Conservation (phyloP, 2,888 invertebrate genomes). For the Nebria salina region DNA sequence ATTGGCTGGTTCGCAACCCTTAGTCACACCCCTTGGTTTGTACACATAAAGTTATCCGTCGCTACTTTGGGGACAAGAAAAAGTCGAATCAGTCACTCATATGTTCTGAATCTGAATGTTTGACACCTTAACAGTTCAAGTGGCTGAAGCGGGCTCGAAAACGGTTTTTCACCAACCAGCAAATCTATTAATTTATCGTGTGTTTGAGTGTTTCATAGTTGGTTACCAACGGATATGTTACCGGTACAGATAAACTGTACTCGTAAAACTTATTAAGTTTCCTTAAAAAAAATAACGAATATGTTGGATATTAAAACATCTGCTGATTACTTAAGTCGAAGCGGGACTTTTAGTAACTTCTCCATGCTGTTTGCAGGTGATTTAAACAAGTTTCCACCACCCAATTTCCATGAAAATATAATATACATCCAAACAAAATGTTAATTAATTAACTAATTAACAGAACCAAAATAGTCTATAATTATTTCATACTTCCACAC, state of each 20-base stretch:
- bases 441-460: neutral
- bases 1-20: slow-evolving; percentile 57
- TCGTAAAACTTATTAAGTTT: too few relatives aligned
- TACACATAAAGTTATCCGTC: slow-evolving; percentile 24
- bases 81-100: slow-evolving; percentile 60
- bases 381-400: slow-evolving; percentile 56
- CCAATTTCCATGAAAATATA: neutral
- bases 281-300: too few relatives aligned
- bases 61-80: slow-evolving; percentile 51
- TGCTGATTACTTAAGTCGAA: slow-evolving; percentile 90
- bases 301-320: slow-evolving; percentile 95
- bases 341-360: slow-evolving; percentile 92
- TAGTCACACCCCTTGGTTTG: slow-evolving; percentile 54
- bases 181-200: neutral
- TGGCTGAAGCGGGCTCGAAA: slow-evolving; percentile 17
- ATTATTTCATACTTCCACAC: too few relatives aligned
- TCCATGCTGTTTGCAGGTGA: slow-evolving; percentile 95
- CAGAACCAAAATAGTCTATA: neutral
- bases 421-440: too few relatives aligned
- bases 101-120: slow-evolving; percentile 43
- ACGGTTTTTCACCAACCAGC: neutral
- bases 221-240: too few relatives aligned
- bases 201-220: too few relatives aligned
- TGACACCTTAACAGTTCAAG: slow-evolving; percentile 23
- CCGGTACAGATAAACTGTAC: too few relatives aligned